Base-by-base conservation (phyloP, 2,888 invertebrate species). In the Drosophila phalerata region DNA sequence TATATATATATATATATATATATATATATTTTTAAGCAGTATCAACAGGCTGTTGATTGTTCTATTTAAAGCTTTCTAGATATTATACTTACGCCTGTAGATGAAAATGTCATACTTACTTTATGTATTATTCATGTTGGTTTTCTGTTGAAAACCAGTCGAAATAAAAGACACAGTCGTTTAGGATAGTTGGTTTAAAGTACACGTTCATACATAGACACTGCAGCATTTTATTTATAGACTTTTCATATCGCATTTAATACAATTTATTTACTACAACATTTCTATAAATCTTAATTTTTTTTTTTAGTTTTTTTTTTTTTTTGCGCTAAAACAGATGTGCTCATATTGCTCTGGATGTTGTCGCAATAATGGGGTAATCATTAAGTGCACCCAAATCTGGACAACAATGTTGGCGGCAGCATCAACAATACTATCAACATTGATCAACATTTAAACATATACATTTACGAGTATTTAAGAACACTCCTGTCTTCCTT, bases 391-490 rank as follows among this genome's bases (percentile, higher is more conserved):
- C 9, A 37, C 30, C 61, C 15, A 53, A 22, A 62, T 28, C 30
- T 13, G 48, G 53, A 51, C 49, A 63, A 47, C 28, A 69, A 69
- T 52, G 38, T 45, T 40, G 47, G 37, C 43, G 38, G 52, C 65
- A 49, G 32, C 61, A 73, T 53, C 34, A 56, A 38, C 32, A 49
- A 48, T 32, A 25, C 32, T 32, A 47, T 62, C 32, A 62, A 47
- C 55, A 63, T 74, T 57, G 43, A 68, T 73, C 38, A 73, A 72
- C 56, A 73, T 63, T 69, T 69, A 58, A 69, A 75, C 70, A 69
- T n/a, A 49, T 57, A 69, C 37, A 69, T 49, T 49, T 28, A 57
- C 48, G 52, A 48, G 64, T 71, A 58, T 51, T 13, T 49, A 34
- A 15, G 37, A 42, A 15, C 42, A 49, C n/a, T 32, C 34, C 11